Evolutionary conservation across 1,140 invertebrate genomes (phyloP).

Genomic region (Aphidius gifuensis): DNA sequence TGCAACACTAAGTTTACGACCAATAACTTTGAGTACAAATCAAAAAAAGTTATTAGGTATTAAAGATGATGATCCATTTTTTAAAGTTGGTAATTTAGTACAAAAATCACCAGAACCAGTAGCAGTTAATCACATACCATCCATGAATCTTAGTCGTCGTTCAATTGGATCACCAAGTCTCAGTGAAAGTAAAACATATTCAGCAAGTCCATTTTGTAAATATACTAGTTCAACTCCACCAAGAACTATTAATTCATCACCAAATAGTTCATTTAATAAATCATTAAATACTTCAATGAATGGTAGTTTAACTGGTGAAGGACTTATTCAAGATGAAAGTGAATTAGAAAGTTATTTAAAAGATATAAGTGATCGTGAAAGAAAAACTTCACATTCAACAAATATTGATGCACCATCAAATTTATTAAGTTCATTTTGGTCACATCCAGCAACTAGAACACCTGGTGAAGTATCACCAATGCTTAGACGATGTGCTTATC

Average conservation of each 20-base stretch:
- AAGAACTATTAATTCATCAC: constrained; percentile 31
- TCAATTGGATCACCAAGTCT: constrained; percentile 36
- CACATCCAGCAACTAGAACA: constrained; percentile 56
- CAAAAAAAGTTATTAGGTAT: constrained; percentile 43
- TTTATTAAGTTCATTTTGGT: constrained; percentile 59
- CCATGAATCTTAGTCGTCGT: constrained; percentile 39
- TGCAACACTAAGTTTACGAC: constrained; percentile 33
- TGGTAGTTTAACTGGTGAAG: constrained; percentile 40
- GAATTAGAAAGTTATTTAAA: constrained; percentile 45
- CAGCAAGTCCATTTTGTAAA: constrained; percentile 38
- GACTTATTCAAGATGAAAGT: constrained; percentile 42
- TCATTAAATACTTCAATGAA: constrained; percentile 41
- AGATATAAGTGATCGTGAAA: constrained; percentile 35
- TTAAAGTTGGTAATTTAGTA: constrained; percentile 31
- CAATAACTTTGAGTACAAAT: constrained; percentile 33
- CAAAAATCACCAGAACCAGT: constrained; percentile 31
- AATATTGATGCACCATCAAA: constrained; percentile 47
- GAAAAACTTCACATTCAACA: constrained; percentile 35
- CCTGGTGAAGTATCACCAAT: constrained; percentile 57
- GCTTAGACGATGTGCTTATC: constrained; percentile 56
- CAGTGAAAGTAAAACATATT: constrained; percentile 42
- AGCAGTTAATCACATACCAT: constrained; percentile 36
- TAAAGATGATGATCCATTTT: constrained; percentile 41
- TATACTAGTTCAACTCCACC: constrained; percentile 32
- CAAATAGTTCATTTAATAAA: constrained; percentile 40